Conservation (phyloP, 2,113 vertebrate species). For the Dromiciops gliroides region DNA sequence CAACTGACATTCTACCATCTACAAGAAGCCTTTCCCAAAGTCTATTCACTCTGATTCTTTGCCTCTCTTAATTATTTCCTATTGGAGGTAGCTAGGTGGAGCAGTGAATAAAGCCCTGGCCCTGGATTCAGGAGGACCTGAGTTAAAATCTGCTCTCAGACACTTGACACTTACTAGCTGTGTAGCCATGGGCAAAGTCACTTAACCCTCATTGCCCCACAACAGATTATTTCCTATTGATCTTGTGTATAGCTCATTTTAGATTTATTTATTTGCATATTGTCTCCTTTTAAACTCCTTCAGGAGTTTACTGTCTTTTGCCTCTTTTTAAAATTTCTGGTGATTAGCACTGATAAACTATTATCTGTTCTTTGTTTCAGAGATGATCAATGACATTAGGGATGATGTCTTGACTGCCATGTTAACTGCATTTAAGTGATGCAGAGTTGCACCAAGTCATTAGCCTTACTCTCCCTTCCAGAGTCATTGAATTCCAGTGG, state of each 20-base stretch:
- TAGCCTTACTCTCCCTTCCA: background rate
- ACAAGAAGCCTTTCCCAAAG: background rate
- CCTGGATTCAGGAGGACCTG: too few relatives aligned
- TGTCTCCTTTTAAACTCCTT: background rate
- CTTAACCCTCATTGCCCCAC: too few relatives aligned
- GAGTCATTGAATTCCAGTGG: background rate
- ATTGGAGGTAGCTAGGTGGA: too few relatives aligned
- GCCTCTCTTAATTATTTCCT: background rate
- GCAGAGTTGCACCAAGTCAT: background rate
- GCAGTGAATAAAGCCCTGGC: too few relatives aligned
- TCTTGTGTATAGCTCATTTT: background rate
- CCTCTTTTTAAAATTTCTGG: background rate
- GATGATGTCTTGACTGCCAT: too few relatives aligned
- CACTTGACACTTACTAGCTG: too few relatives aligned
- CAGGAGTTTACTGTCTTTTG: background rate
- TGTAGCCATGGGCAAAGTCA: too few relatives aligned
- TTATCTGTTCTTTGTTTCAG: background rate
- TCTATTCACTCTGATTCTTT: background rate
- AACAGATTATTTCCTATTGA: background rate
- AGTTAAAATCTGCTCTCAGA: too few relatives aligned
- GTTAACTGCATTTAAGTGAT: too few relatives aligned
- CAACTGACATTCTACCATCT: background rate
- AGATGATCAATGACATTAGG: too few relatives aligned
- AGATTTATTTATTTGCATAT: background rate
- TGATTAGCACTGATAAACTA: background rate